Conservation (phyloP, 2,888 invertebrate genomes). For the Pseudococcus longispinus region DNA sequence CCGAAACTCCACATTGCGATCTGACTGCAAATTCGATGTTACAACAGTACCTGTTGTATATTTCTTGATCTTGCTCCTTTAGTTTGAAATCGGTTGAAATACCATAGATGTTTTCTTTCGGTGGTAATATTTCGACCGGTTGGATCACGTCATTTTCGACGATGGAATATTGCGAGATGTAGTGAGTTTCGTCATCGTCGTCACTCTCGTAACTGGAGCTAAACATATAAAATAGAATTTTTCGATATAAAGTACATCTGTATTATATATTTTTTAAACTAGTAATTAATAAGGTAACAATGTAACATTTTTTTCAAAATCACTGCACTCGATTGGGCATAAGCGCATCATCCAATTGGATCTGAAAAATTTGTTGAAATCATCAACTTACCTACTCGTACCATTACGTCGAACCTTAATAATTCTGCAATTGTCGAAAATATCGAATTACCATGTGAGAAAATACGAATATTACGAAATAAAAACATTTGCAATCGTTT, state of each 20-base stretch:
- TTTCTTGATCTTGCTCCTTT: not conserved
- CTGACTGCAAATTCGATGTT: too few species aligned
- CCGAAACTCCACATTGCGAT: not conserved
- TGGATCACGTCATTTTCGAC: not conserved
- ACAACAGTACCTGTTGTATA: constrained; percentile 5
- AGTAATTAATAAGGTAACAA: too few species aligned
- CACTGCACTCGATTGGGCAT: too few species aligned
- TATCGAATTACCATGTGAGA: not conserved
- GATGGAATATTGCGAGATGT: not conserved
- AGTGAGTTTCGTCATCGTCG: constrained; percentile 69
- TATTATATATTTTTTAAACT: too few species aligned
- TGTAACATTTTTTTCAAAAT: too few species aligned
- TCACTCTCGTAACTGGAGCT: constrained; percentile 73
- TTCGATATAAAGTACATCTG: too few species aligned
- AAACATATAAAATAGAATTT: constrained; percentile 58
- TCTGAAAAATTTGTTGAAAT: not conserved
- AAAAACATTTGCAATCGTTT: not conserved
- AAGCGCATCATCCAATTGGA: not conserved
- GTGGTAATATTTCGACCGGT: not conserved
- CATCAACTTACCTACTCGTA: constrained; percentile 5
- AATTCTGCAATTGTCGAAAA: constrained; percentile 10
- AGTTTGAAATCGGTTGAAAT: not conserved
- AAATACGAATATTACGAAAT: not conserved
- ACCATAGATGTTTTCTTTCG: constrained; percentile 24
- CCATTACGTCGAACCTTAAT: not conserved